Base-by-base conservation (phyloP, 2,797 vertebrate species). In the Harpagifer antarcticus region DNA sequence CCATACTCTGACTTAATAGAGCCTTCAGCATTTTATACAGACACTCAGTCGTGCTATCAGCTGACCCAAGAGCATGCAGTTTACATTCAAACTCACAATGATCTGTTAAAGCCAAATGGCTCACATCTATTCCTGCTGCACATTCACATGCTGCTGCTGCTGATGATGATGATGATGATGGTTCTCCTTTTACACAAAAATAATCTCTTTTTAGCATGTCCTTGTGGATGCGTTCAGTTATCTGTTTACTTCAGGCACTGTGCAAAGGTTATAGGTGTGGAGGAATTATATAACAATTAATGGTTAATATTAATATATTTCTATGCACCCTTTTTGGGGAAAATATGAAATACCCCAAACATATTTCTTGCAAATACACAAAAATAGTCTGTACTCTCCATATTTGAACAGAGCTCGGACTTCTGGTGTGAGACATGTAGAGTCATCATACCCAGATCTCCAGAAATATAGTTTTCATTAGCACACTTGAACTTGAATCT, bases 41-140 rank as follows among this genome's bases (percentile, higher is more conserved):
- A 27, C 68, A 37, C 1, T 37, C 33, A 37, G 33, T 37, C 33
- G 2, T 27, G 27, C 27, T 27, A 27, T 33, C 33, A 9, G 33
- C 33, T 37, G 33, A 37, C 33, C 33, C 33, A 37, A 7, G 33
- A 37, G 33, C 33, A 37, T 37, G 33, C 7, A 2, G 33, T 1
- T 89, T 70, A 74, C 85, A 78, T 74, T 83, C 82, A 79, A 64
- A 68, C 76, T 80, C 82, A 88, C 84, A 88, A 86, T 79, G 86
- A 85, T 80, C 72, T 86, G 75, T 86, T 86, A 55, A 66, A 58
- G 70, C 63, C 55, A 14, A 55, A 71, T 58, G 74, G 50, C 74
- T 83, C 74, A 57, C 68, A 61, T 75, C 75, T 62, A 43, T 59
- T 85, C 62, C 78, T 76, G 80, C 72, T 68, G 72, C 78, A 55